Conservation (phyloP, 2,113 vertebrate species). For the Casuarius casuarius region DNA sequence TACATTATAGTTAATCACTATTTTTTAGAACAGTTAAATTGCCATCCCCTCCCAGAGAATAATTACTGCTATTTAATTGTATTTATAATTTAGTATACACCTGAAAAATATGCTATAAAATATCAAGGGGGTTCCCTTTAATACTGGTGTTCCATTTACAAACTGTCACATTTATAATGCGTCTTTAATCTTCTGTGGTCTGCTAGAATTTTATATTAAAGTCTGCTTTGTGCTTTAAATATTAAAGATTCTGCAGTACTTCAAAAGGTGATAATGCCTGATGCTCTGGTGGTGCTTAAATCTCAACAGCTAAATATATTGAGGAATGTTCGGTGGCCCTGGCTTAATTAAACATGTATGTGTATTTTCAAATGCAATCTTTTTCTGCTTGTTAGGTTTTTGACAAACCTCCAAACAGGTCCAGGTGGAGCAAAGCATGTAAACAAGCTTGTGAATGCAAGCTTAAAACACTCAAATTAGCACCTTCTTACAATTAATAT, state of each 20-base stretch:
- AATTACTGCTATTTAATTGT: constrained; percentile 85
- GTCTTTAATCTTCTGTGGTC: constrained; percentile 84
- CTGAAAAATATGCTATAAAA: constrained; percentile 83
- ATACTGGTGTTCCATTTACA: constrained; percentile 84
- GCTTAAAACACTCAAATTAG: constrained; percentile 93
- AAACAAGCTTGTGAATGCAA: constrained; percentile 93
- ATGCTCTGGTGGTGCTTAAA: constrained; percentile 84
- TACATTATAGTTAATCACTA: constrained; percentile 73
- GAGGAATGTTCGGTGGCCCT: constrained; percentile 85
- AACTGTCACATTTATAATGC: constrained; percentile 85
- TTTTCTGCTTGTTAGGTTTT: constrained; percentile 92
- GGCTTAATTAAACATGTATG: constrained; percentile 98
- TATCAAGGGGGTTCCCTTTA: constrained; percentile 80
- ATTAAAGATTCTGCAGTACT: constrained; percentile 92
- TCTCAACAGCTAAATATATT: constrained; percentile 85
- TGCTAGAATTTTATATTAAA: constrained; percentile 85
- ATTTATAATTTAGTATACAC: constrained; percentile 85
- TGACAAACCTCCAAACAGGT: constrained; percentile 97
- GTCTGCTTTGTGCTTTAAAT: constrained; percentile 90
- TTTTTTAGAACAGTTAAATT: constrained; percentile 75
- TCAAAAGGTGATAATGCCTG: constrained; percentile 92
- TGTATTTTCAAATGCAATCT: constrained; percentile 89
- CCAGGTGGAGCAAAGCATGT: constrained; percentile 94
- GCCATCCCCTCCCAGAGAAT: constrained; percentile 79
- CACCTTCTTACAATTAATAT: constrained; percentile 91